These are phyloP conservation scores for Sebastes baramenuke DNA, from an alignment of 2,797 vertebrate genomes.

Conservation along the genomic window DNA sequence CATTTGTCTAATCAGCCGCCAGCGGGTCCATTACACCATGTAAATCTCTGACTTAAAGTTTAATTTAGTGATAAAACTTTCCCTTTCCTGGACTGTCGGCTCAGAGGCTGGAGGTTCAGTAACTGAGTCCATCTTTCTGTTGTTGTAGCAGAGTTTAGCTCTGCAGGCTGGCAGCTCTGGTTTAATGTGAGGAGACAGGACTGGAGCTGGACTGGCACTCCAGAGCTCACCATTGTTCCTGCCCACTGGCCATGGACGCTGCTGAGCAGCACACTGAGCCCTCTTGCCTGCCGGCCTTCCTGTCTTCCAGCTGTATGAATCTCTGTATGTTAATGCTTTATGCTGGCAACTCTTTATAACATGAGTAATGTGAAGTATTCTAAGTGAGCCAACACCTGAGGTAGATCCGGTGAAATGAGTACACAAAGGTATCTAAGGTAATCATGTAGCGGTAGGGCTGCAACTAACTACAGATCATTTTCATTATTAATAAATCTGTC, in stretches of 20 bases:
- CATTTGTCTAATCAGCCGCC: not conserved
- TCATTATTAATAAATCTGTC: not conserved
- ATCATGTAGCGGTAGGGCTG: not conserved
- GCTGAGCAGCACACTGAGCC: conserved; percentile 20
- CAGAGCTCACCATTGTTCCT: conserved; percentile 58
- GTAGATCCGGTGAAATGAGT: not conserved
- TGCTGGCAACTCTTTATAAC: not conserved
- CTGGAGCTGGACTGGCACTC: conserved; percentile 29
- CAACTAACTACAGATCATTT: not conserved
- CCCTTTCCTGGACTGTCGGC: not conserved
- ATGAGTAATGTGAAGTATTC: not conserved
- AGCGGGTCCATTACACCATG: not conserved
- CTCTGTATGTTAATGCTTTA: not conserved
- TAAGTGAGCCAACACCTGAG: not conserved
- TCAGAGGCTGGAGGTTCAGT: not conserved
- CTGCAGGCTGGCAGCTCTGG: conserved; percentile 22
- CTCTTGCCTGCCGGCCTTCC: conserved; percentile 9
- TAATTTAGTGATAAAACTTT: not conserved
- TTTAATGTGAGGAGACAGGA: conserved; percentile 42
- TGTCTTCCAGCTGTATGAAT: not conserved
- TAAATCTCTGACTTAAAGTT: not conserved
- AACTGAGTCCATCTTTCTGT: conserved; percentile 21
- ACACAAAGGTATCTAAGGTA: not conserved
- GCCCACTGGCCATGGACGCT: conserved; percentile 41
- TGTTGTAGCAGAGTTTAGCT: conserved; percentile 7